A percentile compares a stretch with the other conserved stretches of the same genome.
Evolutionary conservation across 2,797 vertebrate genomes (phyloP).

Genomic region (Dicrostonyx torquatus): DNA sequence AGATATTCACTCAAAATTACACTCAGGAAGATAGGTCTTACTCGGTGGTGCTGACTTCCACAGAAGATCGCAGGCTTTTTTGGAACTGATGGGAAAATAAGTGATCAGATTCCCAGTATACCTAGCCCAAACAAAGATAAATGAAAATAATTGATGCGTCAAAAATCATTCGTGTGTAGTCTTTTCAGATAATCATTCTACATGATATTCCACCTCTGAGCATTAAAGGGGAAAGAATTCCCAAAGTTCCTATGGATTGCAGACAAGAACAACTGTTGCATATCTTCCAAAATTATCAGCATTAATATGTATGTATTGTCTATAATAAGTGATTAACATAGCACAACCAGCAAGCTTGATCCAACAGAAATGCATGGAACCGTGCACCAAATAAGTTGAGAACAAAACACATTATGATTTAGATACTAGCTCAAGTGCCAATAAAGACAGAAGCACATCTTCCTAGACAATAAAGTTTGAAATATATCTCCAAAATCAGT

Average conservation of each 20-base stretch:
- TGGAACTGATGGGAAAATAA: background rate
- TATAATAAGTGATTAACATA: constrained; percentile 3
- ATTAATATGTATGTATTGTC: constrained; percentile 40
- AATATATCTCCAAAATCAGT: background rate
- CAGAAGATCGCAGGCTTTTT: background rate
- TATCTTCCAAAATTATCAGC: constrained; percentile 35
- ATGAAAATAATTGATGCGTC: constrained; percentile 17
- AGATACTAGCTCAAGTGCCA: background rate
- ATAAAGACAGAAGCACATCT: background rate
- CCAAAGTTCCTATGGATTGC: background rate
- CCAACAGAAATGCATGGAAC: background rate
- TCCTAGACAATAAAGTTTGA: background rate
- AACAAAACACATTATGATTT: background rate
- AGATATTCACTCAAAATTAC: constrained; percentile 25
- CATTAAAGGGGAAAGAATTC: constrained; percentile 12
- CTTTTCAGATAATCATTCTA: constrained; percentile 19
- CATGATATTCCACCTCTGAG: constrained; percentile 28
- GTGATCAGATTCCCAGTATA: background rate
- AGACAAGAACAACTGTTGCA: constrained; percentile 23
- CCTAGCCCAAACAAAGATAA: background rate
- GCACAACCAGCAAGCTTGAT: background rate
- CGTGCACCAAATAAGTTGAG: background rate
- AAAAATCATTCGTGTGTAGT: background rate
- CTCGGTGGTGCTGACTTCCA: background rate
- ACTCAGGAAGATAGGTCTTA: background rate